These are phyloP conservation scores for Neolamprologus brichardi DNA, from an alignment of 2,113 vertebrate genomes.

Conservation along the genomic window DNA sequence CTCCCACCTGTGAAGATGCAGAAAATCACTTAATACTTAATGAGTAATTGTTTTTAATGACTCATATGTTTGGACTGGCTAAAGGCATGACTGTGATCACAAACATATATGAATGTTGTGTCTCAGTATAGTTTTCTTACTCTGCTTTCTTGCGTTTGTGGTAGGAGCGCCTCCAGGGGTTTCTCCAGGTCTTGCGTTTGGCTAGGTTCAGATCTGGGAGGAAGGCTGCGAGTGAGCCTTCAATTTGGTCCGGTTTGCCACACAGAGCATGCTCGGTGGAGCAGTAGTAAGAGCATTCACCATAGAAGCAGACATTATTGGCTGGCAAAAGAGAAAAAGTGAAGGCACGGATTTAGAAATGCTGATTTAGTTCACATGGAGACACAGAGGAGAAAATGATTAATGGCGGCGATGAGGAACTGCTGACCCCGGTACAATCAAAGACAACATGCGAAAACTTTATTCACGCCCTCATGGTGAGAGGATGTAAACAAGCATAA, in stretches of 20 bases:
- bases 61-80: neutral
- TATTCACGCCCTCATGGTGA: neutral
- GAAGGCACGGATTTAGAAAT: neutral
- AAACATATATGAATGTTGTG: neutral
- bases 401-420: neutral
- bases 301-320: constrained; percentile 97
- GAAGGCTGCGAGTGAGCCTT: constrained; percentile 93
- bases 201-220: constrained; percentile 89
- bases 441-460: neutral
- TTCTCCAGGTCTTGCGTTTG: constrained; percentile 96
- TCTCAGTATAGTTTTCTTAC: constrained; percentile 66
- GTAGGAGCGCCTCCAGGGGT: constrained; percentile 96
- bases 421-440: neutral
- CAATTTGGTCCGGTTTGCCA: constrained; percentile 91
- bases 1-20: constrained; percentile 82
- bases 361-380: neutral
- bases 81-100: neutral
- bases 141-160: constrained; percentile 99
- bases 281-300: constrained; percentile 97
- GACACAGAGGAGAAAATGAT: neutral
- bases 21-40: neutral
- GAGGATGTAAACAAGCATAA: neutral
- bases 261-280: constrained; percentile 95
- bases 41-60: neutral
- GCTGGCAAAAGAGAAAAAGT: constrained; percentile 61